Evolutionary conservation across 1,140 invertebrate genomes (phyloP), one percentile per base, ranked within the genome.

Genomic region (Metaphire vulgaris): DNA sequence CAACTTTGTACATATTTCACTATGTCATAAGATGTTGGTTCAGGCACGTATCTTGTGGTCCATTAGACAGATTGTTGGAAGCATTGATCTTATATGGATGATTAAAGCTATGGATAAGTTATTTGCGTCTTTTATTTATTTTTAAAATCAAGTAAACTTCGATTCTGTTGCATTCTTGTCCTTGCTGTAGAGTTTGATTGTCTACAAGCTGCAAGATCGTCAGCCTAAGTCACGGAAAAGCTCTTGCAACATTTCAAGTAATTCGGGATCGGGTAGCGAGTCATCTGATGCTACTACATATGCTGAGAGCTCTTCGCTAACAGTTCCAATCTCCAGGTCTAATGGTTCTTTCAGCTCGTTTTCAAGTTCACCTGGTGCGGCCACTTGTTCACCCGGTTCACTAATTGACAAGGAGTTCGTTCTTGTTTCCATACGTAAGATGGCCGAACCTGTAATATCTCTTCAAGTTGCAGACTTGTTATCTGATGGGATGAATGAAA

Each of bases 391-490:
- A 56, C 41, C 41, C 41, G 41, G 41, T 12, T 12, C 6, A 12
- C 6, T 56, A 12, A 21, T 56, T 6, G 41, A 56, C 41, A 56
- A 56, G 21, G 77, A 75, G 73, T 82, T 80, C 69, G 33, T 75
- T 2, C 71, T 86, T 66, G 66, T 81, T 16, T 84, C 83, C 82
- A 81, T 81, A 67, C 76, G 87, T 79, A 85, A 86, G 73, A 89
- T 91, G 79, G 85, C 90, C 31, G 88, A 89, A 75, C 90, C 91
- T 15, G 86, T 92, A 41, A 87, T 91, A 82, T 88, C 88, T 0
- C 84, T 92, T 31, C 86, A 88, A 77, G 89, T 89, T 80, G 79
- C 90, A 67, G 91, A 92, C 82, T 84, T 92, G n/a, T 90, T 89
- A 65, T 66, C 2, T 21, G 91, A 92, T 85, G 91, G 91, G 65